Conservation (phyloP, 2,797 vertebrate genomes). For the Sebastes reedi region DNA sequence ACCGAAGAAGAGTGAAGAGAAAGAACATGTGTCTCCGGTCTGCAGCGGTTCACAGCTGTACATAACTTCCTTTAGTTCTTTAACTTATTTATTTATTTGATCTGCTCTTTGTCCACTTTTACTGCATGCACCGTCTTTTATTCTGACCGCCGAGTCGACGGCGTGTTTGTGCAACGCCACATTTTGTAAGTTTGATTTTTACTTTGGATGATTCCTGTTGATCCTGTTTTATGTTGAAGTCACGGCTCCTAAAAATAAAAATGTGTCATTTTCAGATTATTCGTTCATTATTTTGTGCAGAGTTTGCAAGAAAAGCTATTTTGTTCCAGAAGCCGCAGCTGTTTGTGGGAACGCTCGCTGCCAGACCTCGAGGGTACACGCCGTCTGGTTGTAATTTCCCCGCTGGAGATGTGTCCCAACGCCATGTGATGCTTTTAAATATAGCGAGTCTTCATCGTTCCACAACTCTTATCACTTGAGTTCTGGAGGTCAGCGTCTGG, state of each 20-base stretch:
- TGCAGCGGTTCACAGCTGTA: conserved; percentile 58
- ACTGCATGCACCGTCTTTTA: conserved; percentile 42
- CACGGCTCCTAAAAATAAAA: conserved; percentile 70
- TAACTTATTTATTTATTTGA: conserved; percentile 88
- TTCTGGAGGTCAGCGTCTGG: conserved; percentile 17
- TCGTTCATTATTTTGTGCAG: conserved; percentile 34
- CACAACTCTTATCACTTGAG: conserved; percentile 36
- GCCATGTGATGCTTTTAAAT: conserved; percentile 46
- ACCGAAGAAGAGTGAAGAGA: conserved; percentile 59
- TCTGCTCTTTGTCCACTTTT: conserved; percentile 59
- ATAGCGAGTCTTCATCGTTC: conserved; percentile 33
- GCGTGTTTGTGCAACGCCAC: neutral
- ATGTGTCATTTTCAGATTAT: conserved; percentile 48
- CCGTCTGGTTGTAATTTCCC: conserved; percentile 48
- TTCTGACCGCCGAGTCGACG: conserved; percentile 43
- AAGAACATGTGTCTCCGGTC: neutral
- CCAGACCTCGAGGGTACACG: conserved; percentile 21
- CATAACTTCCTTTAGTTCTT: conserved; percentile 50
- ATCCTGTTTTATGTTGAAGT: conserved; percentile 37
- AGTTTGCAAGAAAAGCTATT: conserved; percentile 39
- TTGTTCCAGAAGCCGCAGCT: conserved; percentile 28
- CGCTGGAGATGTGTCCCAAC: neutral
- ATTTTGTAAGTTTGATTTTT: conserved; percentile 44
- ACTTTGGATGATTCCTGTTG: conserved; percentile 17
- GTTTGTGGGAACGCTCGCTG: conserved; percentile 34